phyloP scores from a whole-genome alignment of 1,140 invertebrate species.

The Orius insidiosus region DNA sequence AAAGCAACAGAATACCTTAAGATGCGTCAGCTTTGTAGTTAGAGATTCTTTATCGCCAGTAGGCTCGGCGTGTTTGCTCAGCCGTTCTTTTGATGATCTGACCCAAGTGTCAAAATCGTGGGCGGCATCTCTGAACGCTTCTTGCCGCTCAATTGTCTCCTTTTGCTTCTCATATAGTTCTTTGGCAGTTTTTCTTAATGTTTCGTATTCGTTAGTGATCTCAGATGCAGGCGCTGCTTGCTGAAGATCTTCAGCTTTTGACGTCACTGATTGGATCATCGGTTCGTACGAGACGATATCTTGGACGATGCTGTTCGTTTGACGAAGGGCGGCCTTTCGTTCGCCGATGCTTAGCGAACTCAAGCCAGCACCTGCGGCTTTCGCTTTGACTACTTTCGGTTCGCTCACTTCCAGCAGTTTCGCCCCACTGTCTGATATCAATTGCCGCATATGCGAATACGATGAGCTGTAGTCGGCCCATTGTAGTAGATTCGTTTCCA shows the following conservation, averaged over 20 bases:
- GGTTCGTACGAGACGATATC: conserved; percentile 89
- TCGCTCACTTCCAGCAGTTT: conserved; percentile 86
- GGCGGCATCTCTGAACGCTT: conserved; percentile 75
- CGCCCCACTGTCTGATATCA: conserved; percentile 86
- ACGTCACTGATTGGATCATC: conserved; percentile 84
- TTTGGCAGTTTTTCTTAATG: conserved; percentile 72
- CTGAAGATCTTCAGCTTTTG: conserved; percentile 74
- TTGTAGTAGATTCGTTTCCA: conserved; percentile 80
- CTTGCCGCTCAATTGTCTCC: conserved; percentile 75
- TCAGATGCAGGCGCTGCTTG: conserved; percentile 72
- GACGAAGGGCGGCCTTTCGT: conserved; percentile 70
- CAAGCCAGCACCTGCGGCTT: conserved; percentile 51
- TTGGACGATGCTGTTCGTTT: conserved; percentile 83
- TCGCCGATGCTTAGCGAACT: conserved; percentile 64
- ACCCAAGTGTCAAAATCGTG: conserved; percentile 87
- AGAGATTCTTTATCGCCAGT: conserved; percentile 83
- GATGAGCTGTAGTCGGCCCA: conserved; percentile 92
- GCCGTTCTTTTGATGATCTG: conserved; percentile 65
- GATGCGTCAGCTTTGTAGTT: conserved; percentile 63
- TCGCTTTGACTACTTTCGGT: conserved; percentile 53
- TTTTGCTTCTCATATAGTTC: conserved; percentile 70
- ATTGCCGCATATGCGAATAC: conserved; percentile 78
- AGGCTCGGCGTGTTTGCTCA: conserved; percentile 85
- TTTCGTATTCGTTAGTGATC: conserved; percentile 79
- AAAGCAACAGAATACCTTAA: conserved; percentile 35